Base-by-base conservation (phyloP, 2,113 vertebrate species). In the Elaphurus davidianus region DNA sequence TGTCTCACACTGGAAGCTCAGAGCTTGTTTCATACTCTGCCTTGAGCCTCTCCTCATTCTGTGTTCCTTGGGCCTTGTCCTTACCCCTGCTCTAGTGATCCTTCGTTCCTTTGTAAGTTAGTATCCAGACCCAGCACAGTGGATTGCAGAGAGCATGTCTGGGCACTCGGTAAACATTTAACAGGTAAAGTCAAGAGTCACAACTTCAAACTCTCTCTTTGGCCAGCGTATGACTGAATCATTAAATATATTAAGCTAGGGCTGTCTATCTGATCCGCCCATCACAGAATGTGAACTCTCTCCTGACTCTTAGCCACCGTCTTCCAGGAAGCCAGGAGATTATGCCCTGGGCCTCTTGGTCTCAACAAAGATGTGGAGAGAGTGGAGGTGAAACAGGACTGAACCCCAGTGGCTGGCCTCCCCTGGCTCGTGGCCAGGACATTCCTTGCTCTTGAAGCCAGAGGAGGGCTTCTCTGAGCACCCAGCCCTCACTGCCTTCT, bases 211-310 rank as follows among this genome's bases (percentile, higher is more conserved):
- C 7, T 19, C 9, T 21, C 8, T 19, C 43, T 19, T 33, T 4
- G 36, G n/a, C 54, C 30, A 11, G 85, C n/a, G 6, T 30, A 2
- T 14, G 14, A 15, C 1, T 3, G 55, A 33, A 2, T 43, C 14
- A 1, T 25, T 13, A 36, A 6, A 3, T 8, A 1, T 1, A 4
- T 1, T 7, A 9, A 67, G 45, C 33, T 28, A 7, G 67, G 83
- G 23, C 52, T 19, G 1, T 33, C 54, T 27, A 2, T 40, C 67
- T 8, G 4, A 55, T 25, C 40, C 1, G 0, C 19, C 79, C 21
- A 0, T 30, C 82, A 0, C 9, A n/a, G 54, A 52, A 13, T 1
- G 1, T 6, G 1, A 27, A 15, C 2, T 7, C 33, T 12, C 55
- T 19, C 0, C 28, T 21, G 36, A 45, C 0, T 23, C 40, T 6